Percentiles rank a stretch among this genome's conserved stretches.
Conservation (phyloP, 2,888 invertebrate species). For the Philaethria dido region DNA sequence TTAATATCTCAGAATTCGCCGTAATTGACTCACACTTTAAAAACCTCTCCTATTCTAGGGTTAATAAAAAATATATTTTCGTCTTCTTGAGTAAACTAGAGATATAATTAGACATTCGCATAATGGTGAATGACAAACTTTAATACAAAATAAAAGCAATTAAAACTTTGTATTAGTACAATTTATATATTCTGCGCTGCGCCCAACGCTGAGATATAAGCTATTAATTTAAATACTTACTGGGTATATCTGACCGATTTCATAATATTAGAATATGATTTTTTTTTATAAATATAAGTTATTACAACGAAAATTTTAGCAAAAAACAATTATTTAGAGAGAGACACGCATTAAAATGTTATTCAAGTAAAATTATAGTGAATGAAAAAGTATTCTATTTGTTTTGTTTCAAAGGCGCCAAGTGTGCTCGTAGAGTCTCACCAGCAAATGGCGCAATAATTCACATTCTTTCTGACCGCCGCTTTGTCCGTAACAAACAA, state of each 20-base stretch:
- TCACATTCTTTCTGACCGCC: constrained; percentile 61
- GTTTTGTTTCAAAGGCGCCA: constrained; percentile 24
- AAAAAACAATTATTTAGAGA: too few relatives aligned
- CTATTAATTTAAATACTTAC: not conserved
- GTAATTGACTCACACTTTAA: constrained; percentile 5
- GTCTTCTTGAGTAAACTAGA: not conserved
- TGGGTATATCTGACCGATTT: too few relatives aligned
- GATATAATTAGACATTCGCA: not conserved
- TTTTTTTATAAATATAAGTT: too few relatives aligned
- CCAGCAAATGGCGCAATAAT: constrained; percentile 46
- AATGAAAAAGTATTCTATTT: constrained; percentile 13
- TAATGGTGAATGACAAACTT: not conserved
- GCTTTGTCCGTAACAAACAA: constrained; percentile 60
- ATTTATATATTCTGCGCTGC: not conserved
- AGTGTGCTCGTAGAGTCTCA: constrained; percentile 28
- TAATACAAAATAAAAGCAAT: not conserved
- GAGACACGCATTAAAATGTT: not conserved
- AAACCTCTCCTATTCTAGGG: not conserved
- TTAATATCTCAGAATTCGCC: constrained; percentile 44
- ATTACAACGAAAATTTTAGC: not conserved
- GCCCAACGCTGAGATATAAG: not conserved
- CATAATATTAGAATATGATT: too few relatives aligned
- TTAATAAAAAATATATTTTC: not conserved
- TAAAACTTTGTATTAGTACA: not conserved
- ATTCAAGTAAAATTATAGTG: not conserved